A percentile compares a stretch with the other conserved stretches of the same genome.
phyloP scores from a whole-genome alignment of 2,888 invertebrate genomes.

The Xestoiulus laeticollis region DNA sequence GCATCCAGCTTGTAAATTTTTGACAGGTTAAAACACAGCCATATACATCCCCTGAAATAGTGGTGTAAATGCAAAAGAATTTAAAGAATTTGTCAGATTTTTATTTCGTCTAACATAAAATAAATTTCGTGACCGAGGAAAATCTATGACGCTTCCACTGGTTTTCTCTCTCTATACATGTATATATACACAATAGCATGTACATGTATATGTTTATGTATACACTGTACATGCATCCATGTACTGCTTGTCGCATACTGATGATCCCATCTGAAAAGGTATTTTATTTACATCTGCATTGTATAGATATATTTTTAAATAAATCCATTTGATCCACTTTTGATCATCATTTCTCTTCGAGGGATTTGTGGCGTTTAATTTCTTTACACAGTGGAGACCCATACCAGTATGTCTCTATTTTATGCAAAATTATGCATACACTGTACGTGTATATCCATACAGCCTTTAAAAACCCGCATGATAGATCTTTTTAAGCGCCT shows the following conservation, averaged over 20 bases:
- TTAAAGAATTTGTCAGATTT: too few species aligned
- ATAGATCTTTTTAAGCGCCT: neutral
- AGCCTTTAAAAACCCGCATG: neutral
- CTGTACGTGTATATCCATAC: neutral
- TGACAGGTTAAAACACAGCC: too few species aligned
- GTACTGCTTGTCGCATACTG: neutral
- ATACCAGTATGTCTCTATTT: neutral
- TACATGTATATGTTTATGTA: too few species aligned
- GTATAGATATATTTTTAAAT: neutral
- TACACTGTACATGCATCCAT: neutral
- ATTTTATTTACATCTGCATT: neutral
- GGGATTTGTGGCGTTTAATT: conserved; percentile 7
- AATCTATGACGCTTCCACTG: too few species aligned
- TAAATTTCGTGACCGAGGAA: too few species aligned
- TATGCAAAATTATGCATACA: neutral
- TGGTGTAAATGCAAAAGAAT: too few species aligned
- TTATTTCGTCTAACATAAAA: too few species aligned
- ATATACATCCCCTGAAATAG: too few species aligned
- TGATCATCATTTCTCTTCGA: neutral
- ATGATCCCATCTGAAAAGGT: neutral
- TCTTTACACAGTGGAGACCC: neutral
- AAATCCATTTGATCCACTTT: conserved; percentile 1
- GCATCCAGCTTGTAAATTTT: too few species aligned
- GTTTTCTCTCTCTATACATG: too few species aligned
- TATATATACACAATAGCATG: too few species aligned